Conservation (phyloP, 2,888 invertebrate genomes). For the Drosophila parthenogenetica region DNA sequence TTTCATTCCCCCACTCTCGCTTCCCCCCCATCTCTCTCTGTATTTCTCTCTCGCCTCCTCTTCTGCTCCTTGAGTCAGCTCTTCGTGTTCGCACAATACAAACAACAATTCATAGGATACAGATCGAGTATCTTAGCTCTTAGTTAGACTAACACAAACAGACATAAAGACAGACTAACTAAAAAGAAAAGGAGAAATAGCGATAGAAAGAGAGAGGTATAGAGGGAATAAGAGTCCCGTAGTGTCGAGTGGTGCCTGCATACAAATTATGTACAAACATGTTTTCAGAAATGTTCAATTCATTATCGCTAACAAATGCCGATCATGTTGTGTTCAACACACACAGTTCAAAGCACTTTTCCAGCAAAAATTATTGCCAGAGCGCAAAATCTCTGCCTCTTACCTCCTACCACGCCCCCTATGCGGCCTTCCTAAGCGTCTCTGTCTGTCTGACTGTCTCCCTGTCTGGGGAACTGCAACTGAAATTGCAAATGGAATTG, state of each 20-base stretch:
- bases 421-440: neutral
- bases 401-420: slow-evolving; percentile 3
- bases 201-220: slow-evolving; percentile 13
- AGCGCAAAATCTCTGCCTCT: slow-evolving; percentile 28
- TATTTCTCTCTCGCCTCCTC: neutral
- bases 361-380: slow-evolving; percentile 73
- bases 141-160: slow-evolving; percentile 72
- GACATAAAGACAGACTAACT: slow-evolving; percentile 24
- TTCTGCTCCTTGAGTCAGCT: slow-evolving; percentile 12
- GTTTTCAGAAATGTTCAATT: slow-evolving; percentile 82
- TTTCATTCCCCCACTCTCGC: slow-evolving; percentile 16
- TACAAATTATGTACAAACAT: slow-evolving; percentile 82
- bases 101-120: slow-evolving; percentile 65
- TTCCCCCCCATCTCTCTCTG: slow-evolving; percentile 19
- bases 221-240: slow-evolving; percentile 37
- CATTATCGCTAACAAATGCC: slow-evolving; percentile 82
- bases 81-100: slow-evolving; percentile 45
- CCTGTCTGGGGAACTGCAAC: slow-evolving; percentile 22
- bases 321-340: slow-evolving; percentile 80
- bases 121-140: slow-evolving; percentile 71
- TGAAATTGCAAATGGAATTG: slow-evolving; percentile 50
- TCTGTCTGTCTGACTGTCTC: slow-evolving; percentile 19
- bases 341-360: slow-evolving; percentile 79
- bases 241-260: slow-evolving; percentile 65
- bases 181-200: slow-evolving; percentile 23